Percentiles rank a stretch among this genome's conserved stretches.
phyloP scores from a whole-genome alignment of 2,113 vertebrate genomes.

The Hylia prasina region DNA sequence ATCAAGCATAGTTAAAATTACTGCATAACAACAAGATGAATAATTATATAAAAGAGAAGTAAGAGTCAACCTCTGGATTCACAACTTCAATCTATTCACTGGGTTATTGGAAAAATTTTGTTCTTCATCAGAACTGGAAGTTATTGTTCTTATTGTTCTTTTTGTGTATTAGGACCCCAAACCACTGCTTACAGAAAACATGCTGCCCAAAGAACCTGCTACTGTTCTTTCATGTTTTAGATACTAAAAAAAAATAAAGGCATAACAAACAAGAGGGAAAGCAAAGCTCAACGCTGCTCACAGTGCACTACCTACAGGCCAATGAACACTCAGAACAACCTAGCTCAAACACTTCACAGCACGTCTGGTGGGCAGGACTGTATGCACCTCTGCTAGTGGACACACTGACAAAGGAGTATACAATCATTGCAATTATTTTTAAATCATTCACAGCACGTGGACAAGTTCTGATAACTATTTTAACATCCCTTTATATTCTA shows the following conservation, averaged over 20 bases:
- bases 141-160: conserved; percentile 23
- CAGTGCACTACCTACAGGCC: neutral
- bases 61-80: neutral
- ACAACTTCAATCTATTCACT: neutral
- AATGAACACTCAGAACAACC: conserved; percentile 19
- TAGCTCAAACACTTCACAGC: conserved; percentile 67
- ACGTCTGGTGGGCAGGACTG: conserved; percentile 19
- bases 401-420: conserved; percentile 14
- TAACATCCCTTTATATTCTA: conserved; percentile 26
- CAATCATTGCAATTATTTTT: conserved; percentile 60
- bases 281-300: neutral
- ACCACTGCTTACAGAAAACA: neutral
- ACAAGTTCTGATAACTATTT: conserved; percentile 29
- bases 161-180: neutral
- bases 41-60: neutral
- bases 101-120: neutral
- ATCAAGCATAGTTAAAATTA: neutral
- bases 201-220: conserved; percentile 24
- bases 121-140: neutral
- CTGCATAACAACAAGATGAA: neutral
- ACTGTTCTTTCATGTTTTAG: neutral
- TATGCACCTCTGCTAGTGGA: neutral
- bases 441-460: conserved; percentile 70
- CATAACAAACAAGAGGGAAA: neutral
- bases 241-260: neutral